Evolutionary conservation across 64 coral and sea anemone species (phyloP), one percentile per base, ranked within the genome.

Genomic region (Montipora foliosa): DNA sequence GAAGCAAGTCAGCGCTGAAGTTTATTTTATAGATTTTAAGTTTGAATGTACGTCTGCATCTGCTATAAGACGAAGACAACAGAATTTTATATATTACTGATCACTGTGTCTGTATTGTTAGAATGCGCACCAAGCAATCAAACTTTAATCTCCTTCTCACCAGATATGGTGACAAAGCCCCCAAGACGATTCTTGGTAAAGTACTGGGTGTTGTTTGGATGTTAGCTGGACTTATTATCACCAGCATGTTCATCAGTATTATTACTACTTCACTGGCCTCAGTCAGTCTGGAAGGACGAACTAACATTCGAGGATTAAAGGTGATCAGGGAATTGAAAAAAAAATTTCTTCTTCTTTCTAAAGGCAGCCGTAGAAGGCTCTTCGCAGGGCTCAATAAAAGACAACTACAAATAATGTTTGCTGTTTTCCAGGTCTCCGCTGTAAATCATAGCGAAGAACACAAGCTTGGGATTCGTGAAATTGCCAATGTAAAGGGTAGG

Each of bases 221-320:
- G 92, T 19, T 97, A 60, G 82, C 88, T 5, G 96, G 96, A 78
- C 81, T 97, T 47, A 95, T 95, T 53, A 97, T 97, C n/a, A 95
- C 77, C 57, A 97, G 93, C 19, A 97, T 97, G 82, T 97, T 97
- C 15, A 97, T 97, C 77, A 88, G 96, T 29, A 82, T 97, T 64
- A 97, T 97, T 20, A 97, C 96, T 1, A 69, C 96, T 15, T 77
- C 96, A 49, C 68, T 97, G 5, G 92, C 92, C 21, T 77, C 89
- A 45, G 90, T 90, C 4, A 88, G 89, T 87, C 44, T 92, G 67
- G 25, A 87, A 52, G 94, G 89, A 5, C 45, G 76, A 44, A 77
- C 61, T n/a, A 60, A 78, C 14, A 66, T 95, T 3, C 67, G 74
- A n/a, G 94, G 89, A 66, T 76, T 92, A 22, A 84, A 67, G 94